Percentiles rank a stretch among this genome's conserved stretches.
Conservation (phyloP, 2,113 vertebrate genomes). For the Sarotherodon lohbergeri region DNA sequence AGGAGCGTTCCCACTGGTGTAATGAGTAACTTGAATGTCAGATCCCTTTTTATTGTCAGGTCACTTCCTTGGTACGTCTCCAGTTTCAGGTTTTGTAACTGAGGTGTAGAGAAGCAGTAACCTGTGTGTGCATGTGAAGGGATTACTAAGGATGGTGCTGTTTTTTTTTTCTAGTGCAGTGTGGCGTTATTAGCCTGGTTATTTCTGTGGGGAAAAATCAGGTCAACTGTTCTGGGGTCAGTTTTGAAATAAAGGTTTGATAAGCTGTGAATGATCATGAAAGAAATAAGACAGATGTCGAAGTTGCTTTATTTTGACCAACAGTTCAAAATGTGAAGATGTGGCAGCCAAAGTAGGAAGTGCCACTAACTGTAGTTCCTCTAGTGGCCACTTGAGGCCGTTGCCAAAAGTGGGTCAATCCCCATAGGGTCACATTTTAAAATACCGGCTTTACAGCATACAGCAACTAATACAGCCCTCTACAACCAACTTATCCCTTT, state of each 20-base stretch:
- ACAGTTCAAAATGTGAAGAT: not conserved
- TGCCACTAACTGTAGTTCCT: not conserved
- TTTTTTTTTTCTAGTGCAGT: not conserved
- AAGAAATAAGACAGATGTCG: not conserved
- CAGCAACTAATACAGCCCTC: not conserved
- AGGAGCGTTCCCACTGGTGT: slow-evolving; percentile 43
- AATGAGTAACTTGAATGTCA: slow-evolving; percentile 56
- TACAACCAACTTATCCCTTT: not conserved
- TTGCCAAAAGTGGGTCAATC: not conserved
- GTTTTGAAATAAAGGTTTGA: not conserved
- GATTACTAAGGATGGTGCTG: not conserved
- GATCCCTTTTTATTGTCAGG: slow-evolving; percentile 19
- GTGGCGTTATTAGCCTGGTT: not conserved
- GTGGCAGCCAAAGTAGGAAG: not conserved
- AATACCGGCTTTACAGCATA: not conserved
- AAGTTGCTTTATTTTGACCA: not conserved
- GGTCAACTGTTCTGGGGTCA: not conserved
- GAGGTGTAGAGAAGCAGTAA: not conserved
- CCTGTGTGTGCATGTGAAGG: not conserved
- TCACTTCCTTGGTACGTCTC: slow-evolving; percentile 20
- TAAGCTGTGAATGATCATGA: not conserved
- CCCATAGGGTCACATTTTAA: not conserved
- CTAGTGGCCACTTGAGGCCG: not conserved
- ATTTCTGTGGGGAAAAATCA: not conserved
- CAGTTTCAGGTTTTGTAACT: slow-evolving; percentile 34